These are phyloP conservation scores for Syngnathus rostellatus DNA, from an alignment of 2,797 vertebrate genomes.

Conservation along the genomic window DNA sequence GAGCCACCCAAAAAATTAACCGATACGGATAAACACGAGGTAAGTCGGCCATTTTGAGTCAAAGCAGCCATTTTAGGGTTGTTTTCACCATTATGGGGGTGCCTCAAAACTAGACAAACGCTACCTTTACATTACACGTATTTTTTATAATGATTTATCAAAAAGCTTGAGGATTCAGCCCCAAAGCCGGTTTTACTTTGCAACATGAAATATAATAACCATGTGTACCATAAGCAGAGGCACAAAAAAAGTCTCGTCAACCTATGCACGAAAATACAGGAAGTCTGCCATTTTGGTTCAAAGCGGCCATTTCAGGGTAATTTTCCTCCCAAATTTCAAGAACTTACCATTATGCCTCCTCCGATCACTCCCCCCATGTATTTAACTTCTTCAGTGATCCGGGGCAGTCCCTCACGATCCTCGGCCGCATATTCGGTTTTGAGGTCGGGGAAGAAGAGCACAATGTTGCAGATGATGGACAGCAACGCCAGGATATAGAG, in stretches of 20 bases:
- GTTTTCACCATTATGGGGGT: no score
- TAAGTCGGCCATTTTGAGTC: background rate
- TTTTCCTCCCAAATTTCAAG: background rate
- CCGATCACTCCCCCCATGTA: constrained; percentile 68
- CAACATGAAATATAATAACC: no score
- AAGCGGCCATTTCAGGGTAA: background rate
- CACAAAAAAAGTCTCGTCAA: background rate
- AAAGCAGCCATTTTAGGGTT: no score
- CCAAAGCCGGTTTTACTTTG: background rate
- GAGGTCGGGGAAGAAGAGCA: constrained; percentile 68
- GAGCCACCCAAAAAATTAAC: no score
- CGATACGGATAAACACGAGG: background rate
- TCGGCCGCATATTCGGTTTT: background rate
- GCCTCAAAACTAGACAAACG: no score
- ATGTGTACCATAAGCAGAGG: background rate
- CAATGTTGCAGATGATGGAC: constrained; percentile 61
- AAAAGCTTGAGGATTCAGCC: no score
- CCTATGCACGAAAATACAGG: background rate
- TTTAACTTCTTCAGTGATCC: constrained; percentile 60
- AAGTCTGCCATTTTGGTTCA: background rate
- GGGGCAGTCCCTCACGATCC: fast-evolving
- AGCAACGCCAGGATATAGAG: constrained; percentile 59
- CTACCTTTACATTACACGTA: no score
- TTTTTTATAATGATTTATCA: no score
- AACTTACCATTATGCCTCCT: constrained; percentile 69